Evolutionary conservation across 2,888 invertebrate genomes (phyloP).

Genomic region (Neoitamus cyanurus): DNA sequence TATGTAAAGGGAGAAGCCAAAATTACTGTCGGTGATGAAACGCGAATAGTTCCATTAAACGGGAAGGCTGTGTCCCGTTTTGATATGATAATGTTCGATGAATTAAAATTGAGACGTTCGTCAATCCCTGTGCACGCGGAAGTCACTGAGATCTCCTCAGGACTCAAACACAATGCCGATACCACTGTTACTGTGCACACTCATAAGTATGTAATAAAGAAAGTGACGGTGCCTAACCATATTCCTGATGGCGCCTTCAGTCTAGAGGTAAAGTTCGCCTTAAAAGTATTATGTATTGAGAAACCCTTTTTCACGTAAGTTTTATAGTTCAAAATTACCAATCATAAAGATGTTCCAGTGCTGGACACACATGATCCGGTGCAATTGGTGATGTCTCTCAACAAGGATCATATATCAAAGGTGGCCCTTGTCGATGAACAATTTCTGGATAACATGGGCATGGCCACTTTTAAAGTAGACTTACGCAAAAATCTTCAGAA

Average conservation of each 20-base stretch:
- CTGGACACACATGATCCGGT: slow-evolving; percentile 71
- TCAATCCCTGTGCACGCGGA: not conserved
- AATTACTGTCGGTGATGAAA: slow-evolving; percentile 69
- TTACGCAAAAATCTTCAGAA: not conserved
- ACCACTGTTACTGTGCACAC: slow-evolving; percentile 80
- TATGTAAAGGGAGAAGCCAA: slow-evolving; percentile 88
- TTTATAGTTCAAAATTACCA: slow-evolving; percentile 70
- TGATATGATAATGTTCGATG: slow-evolving; percentile 63
- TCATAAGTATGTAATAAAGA: slow-evolving; percentile 79
- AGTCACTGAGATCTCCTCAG: slow-evolving; percentile 89
- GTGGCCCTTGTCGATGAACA: slow-evolving; percentile 50
- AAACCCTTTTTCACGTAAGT: not conserved
- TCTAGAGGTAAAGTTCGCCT: not conserved
- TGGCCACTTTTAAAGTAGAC: slow-evolving; percentile 68
- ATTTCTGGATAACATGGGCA: slow-evolving; percentile 72
- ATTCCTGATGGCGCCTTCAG: not conserved
- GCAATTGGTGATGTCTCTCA: slow-evolving; percentile 61
- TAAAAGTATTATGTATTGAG: too few relatives aligned
- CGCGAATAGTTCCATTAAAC: slow-evolving; percentile 76
- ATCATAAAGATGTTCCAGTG: slow-evolving; percentile 77
- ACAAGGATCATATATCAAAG: too few relatives aligned
- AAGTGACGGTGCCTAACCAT: slow-evolving; percentile 80
- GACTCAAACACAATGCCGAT: slow-evolving; percentile 81
- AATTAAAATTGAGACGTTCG: not conserved
- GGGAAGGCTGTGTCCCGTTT: slow-evolving; percentile 78